Percentiles rank a stretch among this genome's conserved stretches.
These are phyloP conservation scores for Emydura subglobosa DNA, from an alignment of 2,113 vertebrate species.

Conservation along the genomic window DNA sequence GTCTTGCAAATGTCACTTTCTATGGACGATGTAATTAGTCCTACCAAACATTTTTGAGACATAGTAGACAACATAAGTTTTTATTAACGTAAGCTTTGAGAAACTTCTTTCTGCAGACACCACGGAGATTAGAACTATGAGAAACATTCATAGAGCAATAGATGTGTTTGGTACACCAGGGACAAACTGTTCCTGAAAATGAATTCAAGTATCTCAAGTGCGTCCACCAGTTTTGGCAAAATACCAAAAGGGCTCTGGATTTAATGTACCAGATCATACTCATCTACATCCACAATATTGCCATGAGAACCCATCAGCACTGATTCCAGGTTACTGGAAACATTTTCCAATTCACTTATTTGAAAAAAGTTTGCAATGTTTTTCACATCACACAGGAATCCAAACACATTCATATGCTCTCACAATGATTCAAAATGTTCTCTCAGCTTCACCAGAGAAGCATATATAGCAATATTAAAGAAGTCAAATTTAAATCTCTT, in stretches of 20 bases:
- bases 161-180: not conserved
- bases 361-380: not conserved
- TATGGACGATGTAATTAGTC: not conserved
- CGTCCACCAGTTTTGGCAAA: not conserved
- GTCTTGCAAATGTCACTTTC: not conserved
- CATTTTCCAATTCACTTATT: not conserved
- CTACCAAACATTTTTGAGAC: not conserved
- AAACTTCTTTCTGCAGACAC: not conserved
- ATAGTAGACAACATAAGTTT: not conserved
- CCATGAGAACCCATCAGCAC: not conserved
- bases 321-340: not conserved
- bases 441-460: not conserved
- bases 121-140: not conserved
- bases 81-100: not conserved
- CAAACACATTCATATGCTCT: not conserved
- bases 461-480: not conserved
- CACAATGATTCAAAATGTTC: not conserved
- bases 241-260: not conserved
- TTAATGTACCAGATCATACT: not conserved
- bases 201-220: not conserved
- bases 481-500: not conserved
- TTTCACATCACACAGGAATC: not conserved
- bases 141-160: not conserved
- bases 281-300: not conserved
- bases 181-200: not conserved